Percentiles rank a stretch among this genome's conserved stretches.
These are phyloP conservation scores for Brachionus paranguensis DNA, from an alignment of 1,140 invertebrate genomes.

Conservation along the genomic window DNA sequence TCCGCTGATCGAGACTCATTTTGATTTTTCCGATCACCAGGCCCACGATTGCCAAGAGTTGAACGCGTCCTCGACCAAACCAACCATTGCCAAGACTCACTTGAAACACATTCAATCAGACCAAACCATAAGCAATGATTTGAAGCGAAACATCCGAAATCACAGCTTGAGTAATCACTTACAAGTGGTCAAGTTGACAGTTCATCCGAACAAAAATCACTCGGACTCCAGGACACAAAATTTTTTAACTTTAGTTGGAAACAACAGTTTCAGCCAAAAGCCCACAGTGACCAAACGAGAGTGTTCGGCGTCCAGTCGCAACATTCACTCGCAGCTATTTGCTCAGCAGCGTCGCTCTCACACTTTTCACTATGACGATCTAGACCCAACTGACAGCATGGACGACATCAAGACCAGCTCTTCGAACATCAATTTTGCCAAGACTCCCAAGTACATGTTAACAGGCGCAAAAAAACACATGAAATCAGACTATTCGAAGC, in stretches of 20 bases:
- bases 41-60: background rate
- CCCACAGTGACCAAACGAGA: background rate
- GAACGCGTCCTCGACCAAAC: background rate
- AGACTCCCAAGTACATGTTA: background rate
- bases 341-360: background rate
- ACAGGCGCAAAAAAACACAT: background rate
- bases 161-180: background rate
- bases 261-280: background rate
- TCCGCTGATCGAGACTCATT: background rate
- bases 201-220: background rate
- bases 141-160: background rate
- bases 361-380: background rate
- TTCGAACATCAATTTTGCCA: background rate
- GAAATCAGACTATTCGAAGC: background rate
- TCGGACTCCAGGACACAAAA: background rate
- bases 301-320: background rate
- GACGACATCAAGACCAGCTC: background rate
- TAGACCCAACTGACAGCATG: background rate
- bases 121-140: background rate
- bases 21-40: background rate
- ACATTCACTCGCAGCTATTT: background rate
- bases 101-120: background rate
- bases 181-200: conserved; percentile 1
- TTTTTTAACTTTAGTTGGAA: conserved; percentile 14
- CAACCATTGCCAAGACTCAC: background rate